Evolutionary conservation across 2,113 vertebrate species (phyloP).

Genomic region (Ceyx cyanopectus): DNA sequence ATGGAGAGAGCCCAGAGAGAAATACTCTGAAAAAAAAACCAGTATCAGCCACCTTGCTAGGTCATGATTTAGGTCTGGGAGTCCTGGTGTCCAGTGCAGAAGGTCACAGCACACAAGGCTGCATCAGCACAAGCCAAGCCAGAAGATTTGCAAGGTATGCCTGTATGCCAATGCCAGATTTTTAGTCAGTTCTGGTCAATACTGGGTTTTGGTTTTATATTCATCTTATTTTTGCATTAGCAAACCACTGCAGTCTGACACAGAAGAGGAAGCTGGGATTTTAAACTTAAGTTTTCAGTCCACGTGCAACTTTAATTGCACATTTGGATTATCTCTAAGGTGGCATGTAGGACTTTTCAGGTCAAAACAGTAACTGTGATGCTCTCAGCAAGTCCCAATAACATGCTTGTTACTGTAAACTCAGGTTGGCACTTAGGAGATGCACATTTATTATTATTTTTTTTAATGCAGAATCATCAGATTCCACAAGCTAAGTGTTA

Average conservation of each 20-base stretch:
- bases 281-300: not conserved
- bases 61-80: not conserved
- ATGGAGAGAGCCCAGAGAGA: not conserved
- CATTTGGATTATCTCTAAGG: not conserved
- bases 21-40: not conserved
- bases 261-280: not conserved
- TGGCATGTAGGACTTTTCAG: not conserved
- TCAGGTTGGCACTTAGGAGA: not conserved
- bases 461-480: not conserved
- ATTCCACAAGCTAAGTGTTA: not conserved
- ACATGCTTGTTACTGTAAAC: not conserved
- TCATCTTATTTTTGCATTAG: not conserved
- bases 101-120: not conserved
- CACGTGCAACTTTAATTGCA: accelerated
- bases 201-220: not conserved
- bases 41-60: not conserved
- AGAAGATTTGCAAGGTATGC: not conserved
- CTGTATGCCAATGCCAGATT: not conserved
- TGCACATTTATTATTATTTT: too few relatives aligned
- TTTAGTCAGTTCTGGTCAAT: not conserved
- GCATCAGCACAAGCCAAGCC: not conserved
- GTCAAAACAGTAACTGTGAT: not conserved
- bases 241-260: not conserved
- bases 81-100: not conserved
- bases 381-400: not conserved